phyloP scores from a whole-genome alignment of 2,113 vertebrate species.

The human region DNA sequence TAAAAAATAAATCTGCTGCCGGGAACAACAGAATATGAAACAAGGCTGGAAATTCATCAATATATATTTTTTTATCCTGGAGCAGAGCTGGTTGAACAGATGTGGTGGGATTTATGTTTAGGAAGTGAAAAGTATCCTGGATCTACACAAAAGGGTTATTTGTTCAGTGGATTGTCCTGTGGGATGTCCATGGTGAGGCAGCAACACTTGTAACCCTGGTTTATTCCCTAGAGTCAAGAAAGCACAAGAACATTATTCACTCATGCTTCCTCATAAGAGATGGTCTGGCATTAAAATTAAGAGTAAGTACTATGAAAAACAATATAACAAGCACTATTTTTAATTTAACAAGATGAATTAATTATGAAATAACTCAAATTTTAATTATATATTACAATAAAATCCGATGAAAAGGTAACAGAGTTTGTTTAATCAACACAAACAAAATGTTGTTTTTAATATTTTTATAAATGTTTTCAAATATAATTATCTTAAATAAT shows the following conservation, averaged over 20 bases:
- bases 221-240: slow-evolving; percentile 43
- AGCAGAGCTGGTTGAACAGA: slow-evolving; percentile 69
- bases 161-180: not conserved
- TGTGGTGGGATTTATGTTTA: slow-evolving; percentile 75
- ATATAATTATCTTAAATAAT: not conserved
- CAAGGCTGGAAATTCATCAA: slow-evolving; percentile 77
- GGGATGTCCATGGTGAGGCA: not conserved
- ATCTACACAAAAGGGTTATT: slow-evolving; percentile 67
- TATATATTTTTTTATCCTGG: slow-evolving; percentile 66
- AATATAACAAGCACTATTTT: not conserved
- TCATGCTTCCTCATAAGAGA: not conserved
- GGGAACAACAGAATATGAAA: slow-evolving; percentile 81
- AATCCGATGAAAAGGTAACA: not conserved
- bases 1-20: slow-evolving; percentile 70
- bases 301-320: slow-evolving; percentile 38
- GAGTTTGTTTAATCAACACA: not conserved
- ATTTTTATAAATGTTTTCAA: not conserved
- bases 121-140: slow-evolving; percentile 56
- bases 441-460: not conserved
- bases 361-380: not conserved
- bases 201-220: not conserved
- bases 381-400: not conserved
- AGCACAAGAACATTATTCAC: slow-evolving; percentile 21
- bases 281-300: slow-evolving; percentile 43
- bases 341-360: slow-evolving; percentile 33